phyloP scores from a whole-genome alignment of 2,888 invertebrate species.

The Dione juno region DNA sequence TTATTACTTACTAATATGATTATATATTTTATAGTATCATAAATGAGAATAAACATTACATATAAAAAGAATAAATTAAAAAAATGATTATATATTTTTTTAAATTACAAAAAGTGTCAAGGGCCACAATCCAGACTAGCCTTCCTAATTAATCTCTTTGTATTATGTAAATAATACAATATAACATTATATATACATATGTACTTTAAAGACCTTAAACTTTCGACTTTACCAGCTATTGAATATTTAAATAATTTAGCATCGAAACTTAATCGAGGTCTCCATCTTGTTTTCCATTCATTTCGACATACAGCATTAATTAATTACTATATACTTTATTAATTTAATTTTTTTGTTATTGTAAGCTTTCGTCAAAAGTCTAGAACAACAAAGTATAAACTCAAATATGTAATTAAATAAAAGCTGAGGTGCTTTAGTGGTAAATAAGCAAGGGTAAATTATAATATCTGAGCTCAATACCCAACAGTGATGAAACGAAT shows the following conservation, averaged over 20 bases:
- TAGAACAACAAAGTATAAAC: background rate
- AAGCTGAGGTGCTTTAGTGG: too few species aligned
- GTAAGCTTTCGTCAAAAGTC: background rate
- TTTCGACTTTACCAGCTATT: conserved; percentile 1
- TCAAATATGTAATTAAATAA: too few species aligned
- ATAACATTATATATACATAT: background rate
- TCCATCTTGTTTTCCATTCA: background rate
- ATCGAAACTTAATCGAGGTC: conserved; percentile 10
- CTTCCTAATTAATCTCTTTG: background rate
- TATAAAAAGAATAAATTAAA: background rate
- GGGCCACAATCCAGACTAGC: background rate
- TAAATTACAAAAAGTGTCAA: conserved; percentile 4
- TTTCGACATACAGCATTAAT: background rate
- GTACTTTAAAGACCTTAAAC: background rate
- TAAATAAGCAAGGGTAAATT: too few species aligned
- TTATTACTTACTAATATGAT: background rate
- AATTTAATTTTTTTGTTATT: background rate
- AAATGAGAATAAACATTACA: background rate
- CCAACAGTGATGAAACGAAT: too few species aligned
- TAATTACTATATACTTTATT: background rate
- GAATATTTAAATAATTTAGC: conserved; percentile 7
- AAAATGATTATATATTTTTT: background rate
- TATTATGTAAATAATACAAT: background rate
- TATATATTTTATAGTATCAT: background rate
- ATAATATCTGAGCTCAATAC: too few species aligned